Percentiles rank a stretch among this genome's conserved stretches.
Conservation (phyloP, 2,113 vertebrate species). For the Ibidorhyncha struthersii region DNA sequence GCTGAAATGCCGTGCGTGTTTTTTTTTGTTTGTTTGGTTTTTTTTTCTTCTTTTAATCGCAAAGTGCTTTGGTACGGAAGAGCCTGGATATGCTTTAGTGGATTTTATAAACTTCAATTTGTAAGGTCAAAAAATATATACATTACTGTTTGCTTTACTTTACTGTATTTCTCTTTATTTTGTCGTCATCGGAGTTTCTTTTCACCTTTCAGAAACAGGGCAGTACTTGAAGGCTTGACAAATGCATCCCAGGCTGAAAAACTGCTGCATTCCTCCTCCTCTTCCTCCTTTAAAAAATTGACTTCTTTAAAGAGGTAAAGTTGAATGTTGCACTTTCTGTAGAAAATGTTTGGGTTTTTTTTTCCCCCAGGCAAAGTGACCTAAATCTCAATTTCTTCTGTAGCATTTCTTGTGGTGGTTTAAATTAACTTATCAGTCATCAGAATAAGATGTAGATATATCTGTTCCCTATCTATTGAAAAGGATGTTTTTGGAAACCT, state of each 20-base stretch:
- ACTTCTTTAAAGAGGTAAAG: slow-evolving; percentile 85
- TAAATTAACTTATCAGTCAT: no score
- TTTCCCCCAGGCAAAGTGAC: neutral
- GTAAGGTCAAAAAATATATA: neutral
- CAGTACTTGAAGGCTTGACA: slow-evolving; percentile 78
- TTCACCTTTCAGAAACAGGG: slow-evolving; percentile 65
- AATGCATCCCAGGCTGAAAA: slow-evolving; percentile 87
- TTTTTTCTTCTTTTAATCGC: neutral
- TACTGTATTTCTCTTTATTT: neutral
- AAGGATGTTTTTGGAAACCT: neutral
- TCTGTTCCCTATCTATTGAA: neutral
- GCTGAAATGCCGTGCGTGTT: neutral
- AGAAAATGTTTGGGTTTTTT: neutral
- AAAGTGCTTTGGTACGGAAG: neutral
- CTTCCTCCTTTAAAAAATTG: slow-evolving; percentile 85
- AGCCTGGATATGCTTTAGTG: neutral
- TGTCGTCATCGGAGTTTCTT: neutral
- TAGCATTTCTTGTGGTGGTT: neutral
- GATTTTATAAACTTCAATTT: neutral
- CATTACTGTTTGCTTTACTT: neutral
- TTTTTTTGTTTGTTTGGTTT: no score
- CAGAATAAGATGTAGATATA: no score
- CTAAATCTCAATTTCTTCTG: neutral
- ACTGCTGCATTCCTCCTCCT: slow-evolving; percentile 78
- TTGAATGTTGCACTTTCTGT: neutral